Percentiles rank a stretch among this genome's conserved stretches.
Evolutionary conservation across 1,140 invertebrate genomes (phyloP).

Genomic region (Papilio polyxenes): DNA sequence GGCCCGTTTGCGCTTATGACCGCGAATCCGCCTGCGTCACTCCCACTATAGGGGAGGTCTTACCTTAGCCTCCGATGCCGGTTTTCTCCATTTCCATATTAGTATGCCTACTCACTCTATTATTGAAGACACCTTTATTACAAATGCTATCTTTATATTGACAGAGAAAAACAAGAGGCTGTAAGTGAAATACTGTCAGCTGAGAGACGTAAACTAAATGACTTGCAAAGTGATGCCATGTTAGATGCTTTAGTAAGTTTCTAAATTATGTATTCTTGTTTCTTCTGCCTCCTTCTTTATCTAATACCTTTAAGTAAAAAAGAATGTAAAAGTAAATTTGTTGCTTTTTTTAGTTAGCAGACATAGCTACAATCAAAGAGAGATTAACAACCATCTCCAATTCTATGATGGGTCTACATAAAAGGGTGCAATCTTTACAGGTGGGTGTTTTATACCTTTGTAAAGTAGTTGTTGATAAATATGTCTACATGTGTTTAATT

Average conservation of each 20-base stretch:
- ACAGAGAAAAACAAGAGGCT: conserved; percentile 71
- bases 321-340: conserved; percentile 15
- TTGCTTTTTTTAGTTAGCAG: conserved; percentile 63
- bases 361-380: conserved; percentile 70
- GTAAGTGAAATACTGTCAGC: conserved; percentile 66
- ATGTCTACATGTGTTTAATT: too few relatives aligned
- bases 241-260: conserved; percentile 65
- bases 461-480: not conserved
- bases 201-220: conserved; percentile 64
- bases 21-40: too few relatives aligned
- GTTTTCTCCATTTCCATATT: too few relatives aligned
- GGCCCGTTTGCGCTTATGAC: too few relatives aligned
- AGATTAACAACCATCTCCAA: conserved; percentile 64
- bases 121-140: not conserved
- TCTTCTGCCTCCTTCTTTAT: too few relatives aligned
- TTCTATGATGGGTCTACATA: conserved; percentile 68
- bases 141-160: conserved; percentile 38
- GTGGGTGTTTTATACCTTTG: conserved; percentile 44
- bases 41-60: too few relatives aligned
- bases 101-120: not conserved
- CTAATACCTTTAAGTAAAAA: too few relatives aligned
- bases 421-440: conserved; percentile 68
- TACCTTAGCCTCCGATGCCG: too few relatives aligned
- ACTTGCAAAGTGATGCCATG: conserved; percentile 71
- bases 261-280: too few relatives aligned